phyloP scores from a whole-genome alignment of 2,797 vertebrate species.

The Acipenser ruthenus region DNA sequence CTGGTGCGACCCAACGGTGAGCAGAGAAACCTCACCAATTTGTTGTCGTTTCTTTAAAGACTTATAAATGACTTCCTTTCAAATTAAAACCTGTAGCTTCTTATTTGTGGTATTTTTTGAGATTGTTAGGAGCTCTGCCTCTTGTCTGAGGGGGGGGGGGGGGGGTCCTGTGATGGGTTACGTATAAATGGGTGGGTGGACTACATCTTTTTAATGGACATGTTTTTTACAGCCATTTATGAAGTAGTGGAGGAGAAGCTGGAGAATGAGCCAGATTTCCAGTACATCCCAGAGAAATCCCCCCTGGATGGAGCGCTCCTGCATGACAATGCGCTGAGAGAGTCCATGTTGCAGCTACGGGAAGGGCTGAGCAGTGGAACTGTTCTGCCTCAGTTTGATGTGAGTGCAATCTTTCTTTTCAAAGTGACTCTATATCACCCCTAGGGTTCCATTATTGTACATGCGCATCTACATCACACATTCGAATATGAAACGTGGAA shows the following conservation, averaged over 20 bases:
- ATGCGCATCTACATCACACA: no score
- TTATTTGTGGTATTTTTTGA: no score
- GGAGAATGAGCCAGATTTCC: conserved; percentile 91
- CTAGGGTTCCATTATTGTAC: no score
- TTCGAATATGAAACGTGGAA: no score
- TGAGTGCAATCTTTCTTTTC: conserved; percentile 47
- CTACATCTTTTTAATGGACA: no score
- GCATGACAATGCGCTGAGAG: conserved; percentile 81
- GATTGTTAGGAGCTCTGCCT: no score
- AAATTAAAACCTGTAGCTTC: background rate
- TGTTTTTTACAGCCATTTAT: conserved; percentile 72
- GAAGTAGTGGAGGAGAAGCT: conserved; percentile 92
- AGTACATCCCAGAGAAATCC: conserved; percentile 95
- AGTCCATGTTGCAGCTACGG: conserved; percentile 83
- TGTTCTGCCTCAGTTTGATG: conserved; percentile 89
- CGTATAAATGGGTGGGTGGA: no score
- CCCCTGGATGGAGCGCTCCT: conserved; percentile 71
- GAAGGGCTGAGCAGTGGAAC: conserved; percentile 80
- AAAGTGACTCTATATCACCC: no score
- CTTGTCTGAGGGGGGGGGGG: no score
- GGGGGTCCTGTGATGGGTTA: no score
- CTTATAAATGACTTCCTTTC: background rate
- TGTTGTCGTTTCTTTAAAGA: no score
- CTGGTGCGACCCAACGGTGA: conserved; percentile 92
- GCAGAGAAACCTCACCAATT: conserved; percentile 20